A percentile compares a stretch with the other conserved stretches of the same genome.
Conservation (phyloP, 2,113 vertebrate genomes). For the Elaphurus davidianus region DNA sequence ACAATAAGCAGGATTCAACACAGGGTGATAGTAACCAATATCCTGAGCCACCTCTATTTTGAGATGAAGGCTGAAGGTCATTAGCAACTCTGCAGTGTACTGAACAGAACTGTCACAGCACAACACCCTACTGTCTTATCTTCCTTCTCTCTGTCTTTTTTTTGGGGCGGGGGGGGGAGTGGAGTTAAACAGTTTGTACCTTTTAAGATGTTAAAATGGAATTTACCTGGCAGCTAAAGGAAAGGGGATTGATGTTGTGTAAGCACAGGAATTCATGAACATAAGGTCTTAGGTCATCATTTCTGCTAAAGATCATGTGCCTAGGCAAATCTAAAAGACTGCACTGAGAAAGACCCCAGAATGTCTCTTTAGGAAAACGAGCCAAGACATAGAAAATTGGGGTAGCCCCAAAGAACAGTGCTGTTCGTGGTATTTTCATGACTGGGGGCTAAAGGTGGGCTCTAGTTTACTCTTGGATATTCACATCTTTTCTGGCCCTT, state of each 20-base stretch:
- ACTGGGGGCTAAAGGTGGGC: neutral
- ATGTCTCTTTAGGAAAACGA: neutral
- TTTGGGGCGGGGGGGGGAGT: neutral
- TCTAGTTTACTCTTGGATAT: neutral
- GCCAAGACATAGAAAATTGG: neutral
- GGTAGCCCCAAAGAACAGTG: neutral
- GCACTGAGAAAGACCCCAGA: neutral
- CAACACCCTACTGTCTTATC: no score
- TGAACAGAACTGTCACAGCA: neutral
- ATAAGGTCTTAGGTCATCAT: conserved; percentile 12
- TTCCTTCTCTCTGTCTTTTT: neutral
- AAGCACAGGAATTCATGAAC: neutral
- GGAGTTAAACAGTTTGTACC: conserved; percentile 11
- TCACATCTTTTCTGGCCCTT: neutral
- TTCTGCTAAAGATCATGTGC: conserved; percentile 38
- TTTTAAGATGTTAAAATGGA: conserved; percentile 54
- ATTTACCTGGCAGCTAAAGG: conserved; percentile 35
- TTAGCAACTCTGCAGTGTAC: neutral
- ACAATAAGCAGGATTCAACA: neutral
- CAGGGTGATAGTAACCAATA: neutral
- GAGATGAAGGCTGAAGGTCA: neutral
- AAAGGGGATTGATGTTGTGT: conserved; percentile 16
- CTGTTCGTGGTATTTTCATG: neutral
- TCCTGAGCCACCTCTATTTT: neutral
- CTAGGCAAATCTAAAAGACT: neutral